Conservation (phyloP, 2,113 vertebrate genomes). For the Canis aureus region DNA sequence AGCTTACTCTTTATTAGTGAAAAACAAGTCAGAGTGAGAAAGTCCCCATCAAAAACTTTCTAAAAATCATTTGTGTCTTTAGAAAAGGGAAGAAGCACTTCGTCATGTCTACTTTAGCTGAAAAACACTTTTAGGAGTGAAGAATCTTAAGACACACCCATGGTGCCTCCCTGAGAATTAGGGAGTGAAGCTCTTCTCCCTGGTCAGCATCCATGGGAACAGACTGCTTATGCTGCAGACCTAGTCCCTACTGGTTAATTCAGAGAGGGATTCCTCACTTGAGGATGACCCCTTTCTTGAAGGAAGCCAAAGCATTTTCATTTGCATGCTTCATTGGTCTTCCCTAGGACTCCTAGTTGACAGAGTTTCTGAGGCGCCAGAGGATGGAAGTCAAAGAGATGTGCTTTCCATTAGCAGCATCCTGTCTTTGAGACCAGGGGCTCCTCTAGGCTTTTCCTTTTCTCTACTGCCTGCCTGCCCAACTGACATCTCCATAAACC, state of each 20-base stretch:
- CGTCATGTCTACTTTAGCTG: not conserved
- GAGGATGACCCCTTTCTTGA: not conserved
- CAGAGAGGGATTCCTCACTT: not conserved
- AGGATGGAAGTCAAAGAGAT: not conserved
- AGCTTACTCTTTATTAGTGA: conserved; percentile 28
- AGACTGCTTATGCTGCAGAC: not conserved
- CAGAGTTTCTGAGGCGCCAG: not conserved
- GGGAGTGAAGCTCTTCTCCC: not conserved
- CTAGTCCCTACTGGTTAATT: not conserved
- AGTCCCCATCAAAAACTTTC: not conserved
- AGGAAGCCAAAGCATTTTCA: not conserved
- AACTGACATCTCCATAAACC: not conserved
- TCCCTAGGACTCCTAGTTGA: not conserved
- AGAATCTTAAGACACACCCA: not conserved
- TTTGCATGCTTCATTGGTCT: not conserved
- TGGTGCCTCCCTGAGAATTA: not conserved
- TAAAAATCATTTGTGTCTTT: not conserved
- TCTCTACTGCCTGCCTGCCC: not conserved
- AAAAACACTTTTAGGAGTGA: conserved; percentile 3
- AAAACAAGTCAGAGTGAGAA: not conserved
- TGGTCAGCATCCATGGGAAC: not conserved
- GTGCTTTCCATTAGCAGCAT: not conserved
- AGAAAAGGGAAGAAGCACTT: not conserved
- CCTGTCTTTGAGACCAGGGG: not conserved
- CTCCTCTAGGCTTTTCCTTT: not conserved